A percentile compares a stretch with the other conserved stretches of the same genome.
These are phyloP conservation scores for Phainopepla nitens DNA, from an alignment of 2,113 vertebrate species.

Conservation along the genomic window DNA sequence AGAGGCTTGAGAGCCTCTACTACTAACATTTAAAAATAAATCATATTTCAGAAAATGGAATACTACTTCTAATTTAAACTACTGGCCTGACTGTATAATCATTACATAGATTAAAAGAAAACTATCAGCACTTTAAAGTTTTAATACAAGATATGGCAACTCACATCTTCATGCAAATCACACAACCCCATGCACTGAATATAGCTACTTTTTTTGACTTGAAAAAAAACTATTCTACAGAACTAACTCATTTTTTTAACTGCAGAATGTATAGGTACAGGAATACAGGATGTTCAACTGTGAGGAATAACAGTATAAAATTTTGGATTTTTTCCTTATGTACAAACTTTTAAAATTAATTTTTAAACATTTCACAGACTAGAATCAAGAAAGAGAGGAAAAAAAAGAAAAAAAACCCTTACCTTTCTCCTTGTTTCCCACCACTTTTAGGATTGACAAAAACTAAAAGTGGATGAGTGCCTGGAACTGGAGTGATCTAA, in stretches of 20 bases:
- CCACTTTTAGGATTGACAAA: conserved; percentile 97
- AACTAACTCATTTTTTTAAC: neutral
- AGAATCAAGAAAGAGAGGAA: neutral
- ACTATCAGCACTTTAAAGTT: neutral
- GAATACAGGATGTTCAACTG: neutral
- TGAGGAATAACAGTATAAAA: neutral
- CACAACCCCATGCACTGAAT: neutral
- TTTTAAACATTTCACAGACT: neutral
- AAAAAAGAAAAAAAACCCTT: neutral
- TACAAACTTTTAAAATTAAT: neutral
- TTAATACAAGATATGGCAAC: neutral
- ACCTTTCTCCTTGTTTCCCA: conserved; percentile 96
- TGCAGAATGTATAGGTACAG: neutral
- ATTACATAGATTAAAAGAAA: neutral
- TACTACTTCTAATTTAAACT: neutral
- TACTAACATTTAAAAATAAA: neutral
- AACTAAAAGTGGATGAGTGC: conserved; percentile 93
- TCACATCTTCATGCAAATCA: neutral
- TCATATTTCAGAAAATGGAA: neutral
- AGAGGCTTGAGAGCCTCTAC: neutral
- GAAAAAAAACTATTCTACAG: neutral
- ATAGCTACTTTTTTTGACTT: neutral
- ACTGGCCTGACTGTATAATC: neutral
- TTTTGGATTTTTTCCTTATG: neutral
- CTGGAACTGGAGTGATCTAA: conserved; percentile 93